Base-by-base conservation (phyloP, 1,140 invertebrate genomes). In the Bombyx mandarina region DNA sequence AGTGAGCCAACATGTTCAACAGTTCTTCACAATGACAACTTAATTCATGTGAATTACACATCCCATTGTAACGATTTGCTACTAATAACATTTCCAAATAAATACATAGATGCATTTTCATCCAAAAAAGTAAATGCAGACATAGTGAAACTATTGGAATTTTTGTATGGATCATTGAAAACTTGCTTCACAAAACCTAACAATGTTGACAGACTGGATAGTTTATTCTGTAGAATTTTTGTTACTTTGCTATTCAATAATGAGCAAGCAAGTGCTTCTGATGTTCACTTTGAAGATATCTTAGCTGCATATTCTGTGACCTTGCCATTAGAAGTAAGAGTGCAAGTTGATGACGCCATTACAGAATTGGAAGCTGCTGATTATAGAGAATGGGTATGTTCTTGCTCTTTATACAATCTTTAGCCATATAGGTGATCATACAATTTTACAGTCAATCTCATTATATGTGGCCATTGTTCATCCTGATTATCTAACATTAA, bases 341-440 rank as follows among this genome's bases (percentile, higher is more conserved):
- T 94, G 63, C 92, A 94, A 79, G 91, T 95, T 55, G 93, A 95
- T 72, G 93, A 94, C 79, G 93, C 93, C 5, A 82, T 95, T 6
- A 93, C 92, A 69, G 93, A 95, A 82, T 90, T 95, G 76, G 93
- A 94, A 85, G 92, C 94, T 12, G 94, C 94, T 86, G 94, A 95
- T 83, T 94, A 95, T 79, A 88, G 93, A 68, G 93, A 94, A 82
- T 94, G 93, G 93, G 92, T 93, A 88, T 66, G 77, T 67, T 26
- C 42, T 51, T 35, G 0, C 4, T 35, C 2, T 35, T 35, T 35
- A 35, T 1, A 35, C 26, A 3, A 35, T 35, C 26, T 35, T 35
- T 35, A 35, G 4, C 4, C 26, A 35, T 35, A 2, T 3, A 35
- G 26, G 26, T 35, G 26, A 35, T 35, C 4, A 35, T 35, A 35